A percentile compares a stretch with the other conserved stretches of the same genome.
These are phyloP conservation scores for Allobates femoralis DNA, from an alignment of 2,797 vertebrate species.

Conservation along the genomic window DNA sequence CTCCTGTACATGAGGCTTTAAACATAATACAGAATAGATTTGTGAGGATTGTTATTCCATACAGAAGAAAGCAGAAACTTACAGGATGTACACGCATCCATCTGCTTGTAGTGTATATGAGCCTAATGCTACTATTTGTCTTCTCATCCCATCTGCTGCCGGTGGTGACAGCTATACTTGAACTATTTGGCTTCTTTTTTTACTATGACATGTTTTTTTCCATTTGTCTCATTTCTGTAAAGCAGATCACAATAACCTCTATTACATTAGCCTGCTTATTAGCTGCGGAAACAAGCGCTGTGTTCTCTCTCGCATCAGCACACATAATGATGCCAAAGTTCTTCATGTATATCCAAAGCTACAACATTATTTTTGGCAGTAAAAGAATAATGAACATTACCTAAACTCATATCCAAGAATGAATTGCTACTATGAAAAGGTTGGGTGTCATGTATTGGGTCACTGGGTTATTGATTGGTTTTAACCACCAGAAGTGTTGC, in stretches of 20 bases:
- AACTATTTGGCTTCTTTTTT: background rate
- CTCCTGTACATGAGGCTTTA: background rate
- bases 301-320: background rate
- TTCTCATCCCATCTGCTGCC: constrained; percentile 1
- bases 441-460: background rate
- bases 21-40: background rate
- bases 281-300: background rate
- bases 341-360: background rate
- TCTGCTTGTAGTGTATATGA: background rate
- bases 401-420: background rate
- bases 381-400: background rate
- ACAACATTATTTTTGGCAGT: background rate
- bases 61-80: background rate
- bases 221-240: background rate
- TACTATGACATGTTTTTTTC: constrained; percentile 1
- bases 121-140: background rate
- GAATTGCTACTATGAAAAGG: background rate
- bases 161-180: constrained; percentile 2
- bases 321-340: background rate
- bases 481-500: background rate
- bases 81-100: background rate
- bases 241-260: background rate
- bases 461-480: background rate
- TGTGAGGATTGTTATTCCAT: constrained; percentile 5
- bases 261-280: background rate